A percentile compares a stretch with the other conserved stretches of the same genome.
These are phyloP conservation scores for Catharus bicknelli DNA, from an alignment of 2,113 vertebrate genomes.

Conservation along the genomic window DNA sequence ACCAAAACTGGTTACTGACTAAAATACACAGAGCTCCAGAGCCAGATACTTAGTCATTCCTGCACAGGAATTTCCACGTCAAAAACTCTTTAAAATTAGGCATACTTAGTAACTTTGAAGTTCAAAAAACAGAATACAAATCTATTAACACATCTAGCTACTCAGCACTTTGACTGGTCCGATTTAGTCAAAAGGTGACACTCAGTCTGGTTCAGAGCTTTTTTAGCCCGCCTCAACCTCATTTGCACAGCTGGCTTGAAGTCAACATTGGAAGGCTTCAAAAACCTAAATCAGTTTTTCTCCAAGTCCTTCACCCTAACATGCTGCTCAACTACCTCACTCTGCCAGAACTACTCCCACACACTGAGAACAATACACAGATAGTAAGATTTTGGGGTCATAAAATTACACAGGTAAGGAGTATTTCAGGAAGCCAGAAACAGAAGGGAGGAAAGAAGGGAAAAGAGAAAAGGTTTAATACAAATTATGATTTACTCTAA, in stretches of 20 bases:
- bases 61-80: not conserved
- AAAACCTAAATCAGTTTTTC: not conserved
- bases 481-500: not conserved
- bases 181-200: not conserved
- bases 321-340: not conserved
- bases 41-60: not conserved
- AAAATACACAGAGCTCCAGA: not conserved
- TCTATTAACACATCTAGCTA: not conserved
- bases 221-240: not conserved
- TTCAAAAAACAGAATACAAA: not conserved
- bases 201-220: accelerated
- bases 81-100: not conserved
- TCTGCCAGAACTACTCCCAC: not conserved
- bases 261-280: not conserved
- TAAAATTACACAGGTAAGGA: not conserved
- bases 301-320: not conserved
- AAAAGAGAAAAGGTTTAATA: not conserved
- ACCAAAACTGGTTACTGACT: not conserved
- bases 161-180: not conserved
- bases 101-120: not conserved
- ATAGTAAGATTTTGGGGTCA: not conserved
- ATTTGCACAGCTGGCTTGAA: not conserved
- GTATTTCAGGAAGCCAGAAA: not conserved
- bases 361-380: not conserved
- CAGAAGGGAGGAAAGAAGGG: accelerated